Evolutionary conservation across 2,888 invertebrate species (phyloP).

Genomic region (Drosophila suboccidentalis): DNA sequence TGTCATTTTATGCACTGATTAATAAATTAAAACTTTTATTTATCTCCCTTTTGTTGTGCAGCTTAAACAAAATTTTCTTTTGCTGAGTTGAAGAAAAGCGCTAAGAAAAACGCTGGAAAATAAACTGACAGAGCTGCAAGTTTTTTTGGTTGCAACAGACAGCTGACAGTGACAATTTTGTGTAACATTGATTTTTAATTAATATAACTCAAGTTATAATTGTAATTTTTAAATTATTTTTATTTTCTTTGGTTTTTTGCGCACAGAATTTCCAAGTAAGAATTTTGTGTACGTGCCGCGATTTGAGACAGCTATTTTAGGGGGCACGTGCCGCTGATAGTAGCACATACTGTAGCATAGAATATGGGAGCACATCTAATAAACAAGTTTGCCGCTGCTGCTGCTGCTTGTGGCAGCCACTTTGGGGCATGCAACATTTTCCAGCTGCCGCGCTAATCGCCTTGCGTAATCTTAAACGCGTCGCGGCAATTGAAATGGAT

Average conservation of each 20-base stretch:
- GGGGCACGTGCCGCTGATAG: conserved; percentile 60
- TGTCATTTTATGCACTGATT: conserved; percentile 59
- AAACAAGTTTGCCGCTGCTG: conserved; percentile 62
- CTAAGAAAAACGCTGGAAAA: conserved; percentile 8
- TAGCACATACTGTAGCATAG: conserved; percentile 22
- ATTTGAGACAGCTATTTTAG: conserved; percentile 20
- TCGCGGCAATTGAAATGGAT: conserved; percentile 78
- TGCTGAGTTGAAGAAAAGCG: conserved; percentile 49
- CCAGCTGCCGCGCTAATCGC: conserved; percentile 81
- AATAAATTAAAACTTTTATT: conserved; percentile 60
- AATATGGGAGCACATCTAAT: conserved; percentile 62
- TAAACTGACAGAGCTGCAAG: not conserved
- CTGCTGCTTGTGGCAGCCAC: conserved; percentile 1
- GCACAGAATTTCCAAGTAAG: not conserved
- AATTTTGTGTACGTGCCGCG: conserved; percentile 18
- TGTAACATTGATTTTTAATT: conserved; percentile 72
- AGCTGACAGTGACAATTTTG: conserved; percentile 42
- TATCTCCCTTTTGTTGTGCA: conserved; percentile 1
- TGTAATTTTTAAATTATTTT: conserved; percentile 11
- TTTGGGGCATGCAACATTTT: conserved; percentile 63
- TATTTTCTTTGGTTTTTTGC: not conserved
- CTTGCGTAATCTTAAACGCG: conserved; percentile 81
- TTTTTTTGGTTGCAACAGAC: conserved; percentile 6
- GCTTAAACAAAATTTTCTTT: conserved; percentile 19
- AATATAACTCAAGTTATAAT: conserved; percentile 24